Evolutionary conservation across 1,140 invertebrate species (phyloP).

Genomic region (Pantala flavescens): DNA sequence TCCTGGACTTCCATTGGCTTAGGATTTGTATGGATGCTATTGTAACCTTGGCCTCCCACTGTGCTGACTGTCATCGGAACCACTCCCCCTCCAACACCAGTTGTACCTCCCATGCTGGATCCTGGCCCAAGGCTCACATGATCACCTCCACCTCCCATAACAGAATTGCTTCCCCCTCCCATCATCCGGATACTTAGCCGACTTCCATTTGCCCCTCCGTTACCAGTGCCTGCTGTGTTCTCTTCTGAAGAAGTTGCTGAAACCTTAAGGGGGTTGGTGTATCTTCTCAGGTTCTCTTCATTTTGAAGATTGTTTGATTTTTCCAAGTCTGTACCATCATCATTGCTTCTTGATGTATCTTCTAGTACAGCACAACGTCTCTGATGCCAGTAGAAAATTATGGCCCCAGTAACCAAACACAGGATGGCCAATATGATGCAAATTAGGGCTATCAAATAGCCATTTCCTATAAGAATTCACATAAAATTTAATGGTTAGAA

Average conservation of each 20-base stretch:
- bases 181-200: slow-evolving; percentile 29
- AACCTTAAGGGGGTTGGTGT: slow-evolving; percentile 50
- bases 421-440: slow-evolving; percentile 43
- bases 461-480: slow-evolving; percentile 22
- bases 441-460: slow-evolving; percentile 37
- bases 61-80: neutral
- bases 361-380: slow-evolving; percentile 34
- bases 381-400: slow-evolving; percentile 42
- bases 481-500: neutral
- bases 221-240: slow-evolving; percentile 24
- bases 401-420: slow-evolving; percentile 33
- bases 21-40: neutral
- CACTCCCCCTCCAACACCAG: neutral
- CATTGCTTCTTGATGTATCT: slow-evolving; percentile 31
- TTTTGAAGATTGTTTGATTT: slow-evolving; percentile 83
- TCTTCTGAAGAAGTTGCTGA: slow-evolving; percentile 42
- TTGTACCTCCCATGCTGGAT: neutral
- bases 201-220: slow-evolving; percentile 30
- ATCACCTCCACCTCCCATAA: neutral
- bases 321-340: slow-evolving; percentile 42
- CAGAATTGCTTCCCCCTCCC: neutral
- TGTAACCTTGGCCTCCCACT: neutral
- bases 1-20: slow-evolving; percentile 8
- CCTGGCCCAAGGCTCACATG: neutral
- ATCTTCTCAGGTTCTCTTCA: slow-evolving; percentile 72